A percentile compares a stretch with the other conserved stretches of the same genome.
phyloP scores from a whole-genome alignment of 2,888 invertebrate species.

The Podabrus alpinus region DNA sequence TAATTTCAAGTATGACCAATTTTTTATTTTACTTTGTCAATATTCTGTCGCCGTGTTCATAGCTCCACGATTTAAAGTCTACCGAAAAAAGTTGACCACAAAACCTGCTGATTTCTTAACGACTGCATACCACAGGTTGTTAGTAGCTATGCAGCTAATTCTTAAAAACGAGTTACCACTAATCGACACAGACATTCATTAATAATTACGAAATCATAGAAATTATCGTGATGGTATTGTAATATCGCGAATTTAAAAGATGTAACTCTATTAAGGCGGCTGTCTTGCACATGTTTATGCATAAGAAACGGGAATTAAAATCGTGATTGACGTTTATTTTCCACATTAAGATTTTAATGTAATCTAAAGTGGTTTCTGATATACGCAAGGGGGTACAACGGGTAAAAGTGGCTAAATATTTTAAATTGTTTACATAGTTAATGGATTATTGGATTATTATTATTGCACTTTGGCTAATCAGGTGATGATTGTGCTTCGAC shows the following conservation, averaged over 20 bases:
- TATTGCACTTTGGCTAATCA: neutral
- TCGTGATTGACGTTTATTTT: neutral
- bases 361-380: neutral
- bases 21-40: conserved; percentile 29
- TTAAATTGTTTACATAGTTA: neutral
- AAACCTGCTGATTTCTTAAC: conserved; percentile 47
- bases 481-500: neutral
- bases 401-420: neutral
- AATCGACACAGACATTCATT: conserved; percentile 7
- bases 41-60: conserved; percentile 35
- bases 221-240: neutral
- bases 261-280: neutral
- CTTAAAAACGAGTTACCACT: conserved; percentile 16
- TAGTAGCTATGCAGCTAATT: conserved; percentile 16
- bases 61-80: conserved; percentile 46
- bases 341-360: neutral
- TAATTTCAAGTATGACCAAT: neutral
- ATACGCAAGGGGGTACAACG: neutral
- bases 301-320: neutral
- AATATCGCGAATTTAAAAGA: neutral
- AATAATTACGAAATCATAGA: neutral
- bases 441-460: neutral
- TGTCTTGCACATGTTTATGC: neutral
- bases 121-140: conserved; percentile 32
- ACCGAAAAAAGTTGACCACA: conserved; percentile 42